Evolutionary conservation across 37 sponge, comb jelly and placozoan species (phyloP).

Genomic region (Amphimedon queenslandica): DNA sequence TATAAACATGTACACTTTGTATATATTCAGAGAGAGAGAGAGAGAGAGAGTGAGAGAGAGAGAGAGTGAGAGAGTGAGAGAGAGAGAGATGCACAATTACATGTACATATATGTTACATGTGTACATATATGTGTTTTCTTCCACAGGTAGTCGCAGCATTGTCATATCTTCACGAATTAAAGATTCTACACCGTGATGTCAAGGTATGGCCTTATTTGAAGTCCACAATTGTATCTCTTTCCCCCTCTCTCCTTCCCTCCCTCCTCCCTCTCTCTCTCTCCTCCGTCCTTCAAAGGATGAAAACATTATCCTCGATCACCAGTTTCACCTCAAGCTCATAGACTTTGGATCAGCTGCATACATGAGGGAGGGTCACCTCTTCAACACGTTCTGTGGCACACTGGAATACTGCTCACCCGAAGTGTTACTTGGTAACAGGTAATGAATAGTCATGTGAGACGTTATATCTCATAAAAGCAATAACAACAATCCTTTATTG

Average conservation of each 20-base stretch:
- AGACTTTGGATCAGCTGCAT: slow-evolving; percentile 92
- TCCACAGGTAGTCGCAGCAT: slow-evolving; percentile 42
- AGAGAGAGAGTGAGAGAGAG: no score
- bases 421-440: slow-evolving; percentile 93
- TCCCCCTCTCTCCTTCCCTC: no score
- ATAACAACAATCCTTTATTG: no score
- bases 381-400: slow-evolving; percentile 95
- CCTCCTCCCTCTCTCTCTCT: background rate
- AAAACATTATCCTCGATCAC: slow-evolving; percentile 82
- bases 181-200: slow-evolving; percentile 69
- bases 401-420: slow-evolving; percentile 93
- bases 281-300: slow-evolving; percentile 53
- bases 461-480: no score
- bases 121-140: background rate
- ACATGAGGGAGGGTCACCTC: slow-evolving; percentile 76
- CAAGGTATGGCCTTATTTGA: no score
- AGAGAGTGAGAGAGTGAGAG: no score
- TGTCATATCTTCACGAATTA: slow-evolving; percentile 56
- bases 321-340: slow-evolving; percentile 81
- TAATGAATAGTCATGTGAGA: slow-evolving; percentile 18
- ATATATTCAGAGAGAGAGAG: no score
- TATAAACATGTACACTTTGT: no score
- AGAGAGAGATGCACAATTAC: no score
- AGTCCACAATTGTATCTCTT: no score
- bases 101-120: no score